Evolutionary conservation across 2,113 vertebrate species (phyloP), one percentile per base, ranked within the genome.

Genomic region (Myanophis thanlyinensis): DNA sequence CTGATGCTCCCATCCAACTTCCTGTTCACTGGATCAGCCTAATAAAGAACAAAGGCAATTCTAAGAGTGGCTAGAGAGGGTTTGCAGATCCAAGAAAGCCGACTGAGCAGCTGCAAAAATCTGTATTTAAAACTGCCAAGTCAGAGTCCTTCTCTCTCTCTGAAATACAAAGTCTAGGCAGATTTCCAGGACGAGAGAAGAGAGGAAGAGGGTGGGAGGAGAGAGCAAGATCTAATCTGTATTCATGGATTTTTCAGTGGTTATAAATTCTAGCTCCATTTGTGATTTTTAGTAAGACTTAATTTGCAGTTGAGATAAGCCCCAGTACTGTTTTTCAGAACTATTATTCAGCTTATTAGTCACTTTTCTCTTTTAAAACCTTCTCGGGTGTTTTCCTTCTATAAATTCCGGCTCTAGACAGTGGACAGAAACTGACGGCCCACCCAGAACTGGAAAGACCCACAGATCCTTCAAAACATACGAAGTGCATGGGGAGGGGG

Each of bases 31-130:
- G 94, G 67, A 92, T 22, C 73, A 44, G 73, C 35, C 35, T 97
- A 97, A 98, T 97, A 97, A 97, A 97, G 97, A 44, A 97, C 95
- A 97, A 97, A 97, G 97, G 94, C 95, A 90, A 89, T 89, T 96
- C 96, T 97, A 97, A 96, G 95, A 96, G 88, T 96, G 96, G 97
- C 95, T 96, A 97, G 96, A 97, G 96, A 94, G 95, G 11, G 62
- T 96, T 97, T 96, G 91, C 93, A 95, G 97, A 97, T 97, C 97
- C 96, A 97, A 97, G 96, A 97, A 95, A 97, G 97, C 95, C 86
- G 96, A 95, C 88, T 97, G 96, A 96, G 95, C 95, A 96, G 97
- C 96, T 97, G 96, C 80, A 91, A 96, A 96, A 96, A 97, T 95
- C 95, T 97, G 97, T 96, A 95, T 93, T 87, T 44, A 85, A n/a